Base-by-base conservation (phyloP, 64 coral and sea anemone genomes). In the Acropora tenuis region DNA sequence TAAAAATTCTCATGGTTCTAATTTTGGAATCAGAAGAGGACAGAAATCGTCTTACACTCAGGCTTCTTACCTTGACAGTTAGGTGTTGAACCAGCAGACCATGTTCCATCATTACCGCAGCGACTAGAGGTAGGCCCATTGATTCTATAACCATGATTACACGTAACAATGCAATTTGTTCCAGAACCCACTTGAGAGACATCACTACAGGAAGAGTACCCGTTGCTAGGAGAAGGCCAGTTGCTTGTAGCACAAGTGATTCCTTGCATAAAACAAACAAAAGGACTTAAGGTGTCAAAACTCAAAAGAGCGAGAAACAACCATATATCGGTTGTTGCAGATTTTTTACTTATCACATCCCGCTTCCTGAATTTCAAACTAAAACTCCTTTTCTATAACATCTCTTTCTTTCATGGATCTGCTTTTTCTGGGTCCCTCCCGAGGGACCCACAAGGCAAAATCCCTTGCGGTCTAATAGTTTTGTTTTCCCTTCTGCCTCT, bases 31-130 rank as follows among this genome's bases (percentile, higher is more conserved):
- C 40, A 44, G 17, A 53, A 41, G 40, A 16, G 41, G 5, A 8
- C 80, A 65, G 55, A 65, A 76, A 1, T 45, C 42, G 5, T 9
- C 55, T 58, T 3, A 43, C 2, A 44, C 8, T 59, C 6, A 6
- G 10, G 9, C 13, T 13, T 68, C 46, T 89, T 66, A 90, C 92
- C 92, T 94, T 41, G 63, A 76, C 92, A 94, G 19, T 49, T 83
- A 3, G 92, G 57, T 2, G 55, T 81, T 49, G 73, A 41, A 30
- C 74, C 85, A 44, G 92, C 87, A 69, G 76, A 40, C 92, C 92
- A 94, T 9, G 65, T 77, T 16, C 87, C 92, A 73, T 90, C 30
- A 67, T 41, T 69, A 3, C 80, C 73, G 68, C 92, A 94, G 6
- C 6, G 49, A 77, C 87, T 43, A 16, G 1, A 66, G 4, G 71